Evolutionary conservation across 2,797 vertebrate species (phyloP), one percentile per base, ranked within the genome.

Genomic region (Caiman crocodilus): DNA sequence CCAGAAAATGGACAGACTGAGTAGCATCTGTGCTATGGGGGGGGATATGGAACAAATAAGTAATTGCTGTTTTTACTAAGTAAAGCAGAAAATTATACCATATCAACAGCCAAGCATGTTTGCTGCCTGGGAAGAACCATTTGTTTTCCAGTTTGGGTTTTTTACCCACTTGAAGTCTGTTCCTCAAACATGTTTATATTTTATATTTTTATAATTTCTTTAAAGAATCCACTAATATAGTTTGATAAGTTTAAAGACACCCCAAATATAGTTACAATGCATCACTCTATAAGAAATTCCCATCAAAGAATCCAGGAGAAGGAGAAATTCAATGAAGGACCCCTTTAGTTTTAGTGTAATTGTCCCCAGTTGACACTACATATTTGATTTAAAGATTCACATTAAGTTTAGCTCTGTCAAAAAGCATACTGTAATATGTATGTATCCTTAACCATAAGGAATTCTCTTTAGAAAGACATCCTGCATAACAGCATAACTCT

Each of bases 1-100:
- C 90, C 81, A 77, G 89, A 96, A 95, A 90, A n/a, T 55, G 96
- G 96, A 96, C 97, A 98, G 98, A 97, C 97, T 97, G 97, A 91
- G 96, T 50, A 96, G 98, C 96, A 97, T 97, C 97, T 98, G 97
- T 96, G 97, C 93, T 95, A 94, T 90, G 92, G 85, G 87, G 65
- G 94, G 95, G 93, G 89, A 93, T 80, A 83, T 76, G 89, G 93
- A 97, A 94, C 97, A 93, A 96, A 95, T 95, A 95, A 96, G 96
- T 94, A 96, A 96, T 94, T 96, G 95, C 97, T 94, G 93, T 96
- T 96, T 97, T 97, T 89, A 95, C 94, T 95, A 89, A 73, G 20
- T 71, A 91, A 90, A 94, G 96, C 95, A 95, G 96, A 94, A 95
- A 93, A 96, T 91, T 91, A 73, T 20, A 94, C 93, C 85, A 15